Base-by-base conservation (phyloP, 2,888 invertebrate genomes). In the Melipona beecheii region DNA sequence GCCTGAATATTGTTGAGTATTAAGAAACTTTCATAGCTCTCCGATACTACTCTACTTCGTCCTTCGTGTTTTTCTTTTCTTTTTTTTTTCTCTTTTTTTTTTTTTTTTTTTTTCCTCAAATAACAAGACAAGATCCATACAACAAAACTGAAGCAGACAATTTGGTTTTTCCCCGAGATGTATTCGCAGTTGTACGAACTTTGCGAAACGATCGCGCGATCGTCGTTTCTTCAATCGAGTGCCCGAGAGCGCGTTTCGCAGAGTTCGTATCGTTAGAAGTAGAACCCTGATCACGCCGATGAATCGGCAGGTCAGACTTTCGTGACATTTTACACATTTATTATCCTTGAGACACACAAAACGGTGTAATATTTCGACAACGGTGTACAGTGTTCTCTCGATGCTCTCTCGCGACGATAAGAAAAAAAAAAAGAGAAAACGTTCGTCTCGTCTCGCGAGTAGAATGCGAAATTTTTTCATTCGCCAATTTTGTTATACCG, bases 361-460 rank as follows among this genome's bases (percentile, higher is more conserved):
- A 81, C 84, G 83, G 71, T 83, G 84, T 43, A 88, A 84, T 85
- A 85, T 86, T 86, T 83, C 75, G 86, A 83, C 86, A 9, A 9
- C 43, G 80, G 78, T 87, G 79, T 50, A 71, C 78, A 76, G 49
- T 88, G 87, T 88, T 77, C 87, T 87, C 88, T 81, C 84, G 71
- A 71, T 62, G 75, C 78, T 76, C 43, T 62, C 27, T 27, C n/a
- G 21, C 11, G 6, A 5, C 4, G 56, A 2, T 11, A 58, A 43
- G 21, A 9, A 1, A 9, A 36, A 36, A 36, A 36, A 36, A 36
- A 36, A 36, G 6, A 5, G 36, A 36, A 36, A 36, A 0, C 17
- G 2, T 49, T 62, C 27, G 24, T 27, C 27, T 60, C 43, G 0
- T 36, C 60, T 43, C n/a, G 49, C 43, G 43, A 43, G 43, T 1